phyloP scores from a whole-genome alignment of 1,140 invertebrate genomes.

The Magallana gigas region DNA sequence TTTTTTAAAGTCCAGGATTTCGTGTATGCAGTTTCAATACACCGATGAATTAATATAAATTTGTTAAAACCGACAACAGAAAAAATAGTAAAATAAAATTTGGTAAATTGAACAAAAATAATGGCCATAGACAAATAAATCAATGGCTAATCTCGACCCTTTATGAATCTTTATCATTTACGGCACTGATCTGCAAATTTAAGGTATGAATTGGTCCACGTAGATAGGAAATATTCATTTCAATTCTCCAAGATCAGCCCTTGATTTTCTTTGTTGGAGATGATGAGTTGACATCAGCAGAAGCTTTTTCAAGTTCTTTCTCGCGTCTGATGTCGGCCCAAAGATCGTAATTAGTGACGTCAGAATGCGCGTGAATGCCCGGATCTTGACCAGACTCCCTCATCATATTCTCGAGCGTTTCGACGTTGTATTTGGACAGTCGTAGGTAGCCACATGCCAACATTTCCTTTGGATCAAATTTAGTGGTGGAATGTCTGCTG shows the following conservation, averaged over 20 bases:
- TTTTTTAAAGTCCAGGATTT: no score
- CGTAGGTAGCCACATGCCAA: conserved; percentile 66
- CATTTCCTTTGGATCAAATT: conserved; percentile 58
- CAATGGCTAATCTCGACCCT: no score
- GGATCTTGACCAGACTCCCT: conserved; percentile 60
- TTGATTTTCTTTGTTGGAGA: conserved; percentile 3
- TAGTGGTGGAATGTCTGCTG: not conserved
- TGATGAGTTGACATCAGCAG: not conserved
- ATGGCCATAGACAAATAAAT: no score
- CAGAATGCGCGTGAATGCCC: conserved; percentile 65
- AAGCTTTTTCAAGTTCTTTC: not conserved
- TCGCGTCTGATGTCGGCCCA: conserved; percentile 54
- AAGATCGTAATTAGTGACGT: conserved; percentile 58
- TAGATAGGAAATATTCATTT: no score
- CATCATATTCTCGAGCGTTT: conserved; percentile 61
- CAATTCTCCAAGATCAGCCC: not conserved
- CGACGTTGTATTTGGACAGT: conserved; percentile 64
- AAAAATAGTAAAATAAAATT: no score
- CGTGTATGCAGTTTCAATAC: no score
- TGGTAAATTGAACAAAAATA: no score
- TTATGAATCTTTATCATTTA: no score
- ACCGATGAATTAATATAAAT: no score
- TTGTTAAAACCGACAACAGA: no score
- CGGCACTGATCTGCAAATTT: no score
- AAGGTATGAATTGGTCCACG: no score